Evolutionary conservation across 37 sponge, comb jelly and placozoan genomes (phyloP), one percentile per base, ranked within the genome.

Genomic region (Trichoplax adhaerens): DNA sequence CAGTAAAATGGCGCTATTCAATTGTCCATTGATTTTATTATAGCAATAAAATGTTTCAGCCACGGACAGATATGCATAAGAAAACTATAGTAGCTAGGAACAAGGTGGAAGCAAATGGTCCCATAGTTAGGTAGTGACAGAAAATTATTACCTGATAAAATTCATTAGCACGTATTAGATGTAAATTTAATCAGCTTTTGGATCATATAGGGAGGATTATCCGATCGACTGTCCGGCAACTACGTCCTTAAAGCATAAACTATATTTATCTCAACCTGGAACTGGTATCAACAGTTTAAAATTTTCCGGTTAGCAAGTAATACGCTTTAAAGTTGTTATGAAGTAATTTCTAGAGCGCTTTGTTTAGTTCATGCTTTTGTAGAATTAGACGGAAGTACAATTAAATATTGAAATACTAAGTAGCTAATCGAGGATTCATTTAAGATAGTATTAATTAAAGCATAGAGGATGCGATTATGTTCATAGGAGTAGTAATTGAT

Each of bases 11-110:
- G 29, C 29, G 29, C 53, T 76, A 56, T 48, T 56, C 6, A 47
- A 3, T 52, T 52, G 6, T 77, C 60, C 50, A 56, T 65, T 56
- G 50, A 55, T 76, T 50, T 51, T 51, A 3, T 5, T 77, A 29
- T 10, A 76, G 78, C 51, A 77, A 6, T 49, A 77, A 49, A 77
- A 53, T 77, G 76, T 77, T 77, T 76, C 12, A 10, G 29, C 78
- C 78, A 73, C 72, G 50, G 3, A 75, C 77, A 51, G 69, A 56
- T 4, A 7, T 4, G 4, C 62, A 73, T 52, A 5, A 8, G 4
- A 75, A 75, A 72, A 58, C 29, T 29, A 29, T 29, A 29, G 29
- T 29, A 29, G 29, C 29, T 29, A 29, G 29, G 29, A 29, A 29
- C 0, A 29, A 29, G 29, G 29, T 29, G 29, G 29, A 29, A 29